Evolutionary conservation across 2,113 vertebrate species (phyloP), one percentile per base, ranked within the genome.

Genomic region (Clarias magur): DNA sequence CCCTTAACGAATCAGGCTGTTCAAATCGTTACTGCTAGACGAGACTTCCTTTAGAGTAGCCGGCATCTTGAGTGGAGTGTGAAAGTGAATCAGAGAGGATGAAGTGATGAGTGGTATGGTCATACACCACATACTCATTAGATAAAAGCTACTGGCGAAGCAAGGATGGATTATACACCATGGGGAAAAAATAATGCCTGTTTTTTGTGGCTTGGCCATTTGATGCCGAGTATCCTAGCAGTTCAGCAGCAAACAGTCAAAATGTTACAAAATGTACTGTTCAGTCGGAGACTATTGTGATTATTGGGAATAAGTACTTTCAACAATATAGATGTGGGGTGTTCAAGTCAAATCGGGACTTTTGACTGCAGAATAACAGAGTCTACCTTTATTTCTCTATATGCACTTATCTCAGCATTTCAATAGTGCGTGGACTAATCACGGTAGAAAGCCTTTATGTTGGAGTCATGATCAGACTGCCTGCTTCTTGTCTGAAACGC

Each of bases 61-160:
- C 17, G n/a, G n/a, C n/a, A 27, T 27, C n/a, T 30, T 5, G 2
- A n/a, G 13, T 72, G 56, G 12, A 13, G 16, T 38, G 67, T 85
- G 59, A 89, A 84, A 73, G 67, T 73, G 80, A 84, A 87, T 89
- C 60, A 25, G 67, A 42, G 67, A 70, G 25, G 9, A 48, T 82
- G 38, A 25, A 76, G 54, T 53, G 62, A 85, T 62, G 15, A 67
- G 80, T 48, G 82, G 65, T 30, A 75, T 75, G 59, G 72, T 56
- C 57, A 65, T 54, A 87, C 59, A 65, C 23, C 65, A 21, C 23
- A 82, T 23, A 53, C 25, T 53, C 84, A 53, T 15, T 60, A 19
- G 9, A n/a, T 42, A 48, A 23, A 42, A 19, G 3, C 30, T 9
- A 75, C 12, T 42, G 68, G 23, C 12, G 38, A 17, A 12, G 27